Conservation (phyloP, 2,113 vertebrate species). For the Aleadryas rufinucha region DNA sequence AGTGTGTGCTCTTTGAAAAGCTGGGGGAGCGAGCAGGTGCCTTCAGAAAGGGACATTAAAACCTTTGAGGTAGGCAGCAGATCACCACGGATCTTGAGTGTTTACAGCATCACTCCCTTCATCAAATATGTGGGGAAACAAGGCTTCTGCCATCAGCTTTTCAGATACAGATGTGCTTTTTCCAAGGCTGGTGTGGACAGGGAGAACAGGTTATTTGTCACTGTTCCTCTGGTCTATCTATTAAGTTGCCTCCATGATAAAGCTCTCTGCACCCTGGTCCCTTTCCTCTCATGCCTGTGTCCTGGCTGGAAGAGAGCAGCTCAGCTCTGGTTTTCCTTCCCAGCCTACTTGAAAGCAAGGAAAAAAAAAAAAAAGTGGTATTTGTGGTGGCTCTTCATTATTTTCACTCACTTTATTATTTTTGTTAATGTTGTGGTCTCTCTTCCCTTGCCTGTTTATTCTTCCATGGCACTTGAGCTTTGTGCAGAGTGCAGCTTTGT, state of each 20-base stretch:
- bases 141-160: not conserved
- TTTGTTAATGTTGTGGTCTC: not conserved
- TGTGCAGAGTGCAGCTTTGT: not conserved
- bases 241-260: not conserved
- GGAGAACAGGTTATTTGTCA: not conserved
- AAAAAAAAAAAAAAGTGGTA: not conserved
- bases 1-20: not conserved
- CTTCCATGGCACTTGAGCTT: not conserved
- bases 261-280: not conserved
- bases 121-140: not conserved
- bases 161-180: not conserved
- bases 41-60: not conserved
- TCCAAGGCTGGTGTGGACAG: too few species aligned
- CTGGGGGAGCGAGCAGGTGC: not conserved
- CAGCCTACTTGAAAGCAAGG: not conserved
- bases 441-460: not conserved
- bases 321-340: not conserved
- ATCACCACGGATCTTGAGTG: rapidly evolving
- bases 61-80: not conserved
- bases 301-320: not conserved
- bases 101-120: not conserved
- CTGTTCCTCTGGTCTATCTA: not conserved
- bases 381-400: not conserved
- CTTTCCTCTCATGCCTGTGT: not conserved
- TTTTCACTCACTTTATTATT: not conserved